Evolutionary conservation across 2,888 invertebrate genomes (phyloP).

Genomic region (Agrotis puta): DNA sequence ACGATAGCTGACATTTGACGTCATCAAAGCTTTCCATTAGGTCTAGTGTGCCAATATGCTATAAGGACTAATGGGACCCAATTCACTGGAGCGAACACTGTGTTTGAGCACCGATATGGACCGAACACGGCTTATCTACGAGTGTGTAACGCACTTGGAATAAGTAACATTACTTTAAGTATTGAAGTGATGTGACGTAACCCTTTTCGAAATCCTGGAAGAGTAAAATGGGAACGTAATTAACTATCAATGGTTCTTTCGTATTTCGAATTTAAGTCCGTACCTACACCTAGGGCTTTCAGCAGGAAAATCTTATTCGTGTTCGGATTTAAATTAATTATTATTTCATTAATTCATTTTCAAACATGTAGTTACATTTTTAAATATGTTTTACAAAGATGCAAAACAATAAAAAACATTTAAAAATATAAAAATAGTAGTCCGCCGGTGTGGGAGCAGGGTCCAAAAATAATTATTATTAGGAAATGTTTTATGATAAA

Average conservation of each 20-base stretch:
- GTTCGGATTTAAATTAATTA: not conserved
- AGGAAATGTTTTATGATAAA: too few relatives aligned
- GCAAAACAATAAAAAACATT: too few relatives aligned
- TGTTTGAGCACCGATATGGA: conserved; percentile 44
- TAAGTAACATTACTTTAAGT: conserved; percentile 27
- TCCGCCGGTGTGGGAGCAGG: too few relatives aligned
- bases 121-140: conserved; percentile 41
- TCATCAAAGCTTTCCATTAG: conserved; percentile 60
- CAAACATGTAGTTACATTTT: too few relatives aligned
- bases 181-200: conserved; percentile 11
- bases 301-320: not conserved
- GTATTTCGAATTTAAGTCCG: conserved; percentile 7
- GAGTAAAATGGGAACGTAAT: not conserved
- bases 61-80: conserved; percentile 50
- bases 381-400: too few relatives aligned
- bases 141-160: conserved; percentile 33
- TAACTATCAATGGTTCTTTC: not conserved
- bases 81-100: conserved; percentile 52
- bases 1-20: conserved; percentile 59
- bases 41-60: conserved; percentile 54
- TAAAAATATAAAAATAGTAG: too few relatives aligned
- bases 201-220: not conserved
- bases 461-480: too few relatives aligned
- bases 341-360: too few relatives aligned
- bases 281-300: conserved; percentile 9